A percentile compares a stretch with the other conserved stretches of the same genome.
phyloP scores from a whole-genome alignment of 2,888 invertebrate species.

The Drosophila testacea region DNA sequence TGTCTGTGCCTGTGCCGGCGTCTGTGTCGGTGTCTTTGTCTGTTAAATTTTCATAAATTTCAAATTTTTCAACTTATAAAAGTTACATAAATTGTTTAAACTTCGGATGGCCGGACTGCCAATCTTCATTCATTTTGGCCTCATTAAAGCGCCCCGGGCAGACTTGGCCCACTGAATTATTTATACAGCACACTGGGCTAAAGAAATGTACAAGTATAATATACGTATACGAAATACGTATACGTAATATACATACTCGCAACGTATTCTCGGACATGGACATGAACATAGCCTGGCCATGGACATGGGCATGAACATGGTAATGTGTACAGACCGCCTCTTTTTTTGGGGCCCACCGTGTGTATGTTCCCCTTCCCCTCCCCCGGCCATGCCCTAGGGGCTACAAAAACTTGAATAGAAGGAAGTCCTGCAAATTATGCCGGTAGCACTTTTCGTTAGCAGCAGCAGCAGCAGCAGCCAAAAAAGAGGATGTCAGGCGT shows the following conservation, averaged over 20 bases:
- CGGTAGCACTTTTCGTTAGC: slow-evolving; percentile 64
- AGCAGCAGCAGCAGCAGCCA: slow-evolving; percentile 24
- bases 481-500: slow-evolving; percentile 37
- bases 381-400: slow-evolving; percentile 8
- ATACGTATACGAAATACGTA: too few species aligned
- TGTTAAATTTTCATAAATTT: slow-evolving; percentile 73
- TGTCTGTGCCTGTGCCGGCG: slow-evolving; percentile 32
- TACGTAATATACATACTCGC: slow-evolving; percentile 10
- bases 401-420: slow-evolving; percentile 65
- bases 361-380: not conserved
- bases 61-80: slow-evolving; percentile 59
- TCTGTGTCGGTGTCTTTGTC: slow-evolving; percentile 28
- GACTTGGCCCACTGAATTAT: slow-evolving; percentile 74
- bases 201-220: slow-evolving; percentile 45
- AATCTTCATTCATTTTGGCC: slow-evolving; percentile 73
- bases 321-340: slow-evolving; percentile 35
- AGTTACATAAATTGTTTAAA: slow-evolving; percentile 74
- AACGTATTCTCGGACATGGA: slow-evolving; percentile 10
- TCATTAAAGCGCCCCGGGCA: slow-evolving; percentile 74
- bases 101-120: slow-evolving; percentile 60
- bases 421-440: slow-evolving; percentile 76
- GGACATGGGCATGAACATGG: slow-evolving; percentile 30
- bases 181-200: slow-evolving; percentile 61
- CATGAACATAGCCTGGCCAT: slow-evolving; percentile 21
- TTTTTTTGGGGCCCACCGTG: slow-evolving; percentile 11